Evolutionary conservation across 2,888 invertebrate genomes (phyloP).

Genomic region (Mythimna pallens): DNA sequence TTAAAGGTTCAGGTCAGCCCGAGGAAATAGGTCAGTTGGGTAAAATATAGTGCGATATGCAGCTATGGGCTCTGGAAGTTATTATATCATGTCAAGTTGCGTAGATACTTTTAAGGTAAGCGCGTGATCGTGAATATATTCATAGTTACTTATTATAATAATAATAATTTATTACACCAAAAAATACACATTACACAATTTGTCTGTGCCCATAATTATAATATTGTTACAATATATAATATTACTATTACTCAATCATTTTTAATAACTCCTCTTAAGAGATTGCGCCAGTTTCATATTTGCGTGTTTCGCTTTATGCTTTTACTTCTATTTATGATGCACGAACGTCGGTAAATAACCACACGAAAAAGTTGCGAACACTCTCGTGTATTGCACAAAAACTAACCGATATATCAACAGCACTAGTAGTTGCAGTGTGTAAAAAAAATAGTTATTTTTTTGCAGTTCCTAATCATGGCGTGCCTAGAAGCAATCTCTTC

Average conservation of each 20-base stretch:
- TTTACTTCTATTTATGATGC: constrained; percentile 8
- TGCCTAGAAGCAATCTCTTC: constrained; percentile 32
- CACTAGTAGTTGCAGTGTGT: neutral
- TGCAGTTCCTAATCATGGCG: constrained; percentile 25
- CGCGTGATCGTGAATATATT: constrained; percentile 11
- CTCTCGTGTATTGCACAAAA: constrained; percentile 14
- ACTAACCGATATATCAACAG: constrained; percentile 37
- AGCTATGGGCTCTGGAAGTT: constrained; percentile 26
- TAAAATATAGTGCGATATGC: constrained; percentile 39
- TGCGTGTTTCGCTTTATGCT: constrained; percentile 5
- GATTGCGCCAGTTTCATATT: constrained; percentile 14
- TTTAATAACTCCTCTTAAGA: constrained; percentile 28
- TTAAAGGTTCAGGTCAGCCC: constrained; percentile 45
- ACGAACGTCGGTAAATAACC: neutral
- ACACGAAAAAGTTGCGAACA: neutral
- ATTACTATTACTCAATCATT: constrained; percentile 25
- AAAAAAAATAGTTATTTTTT: constrained; percentile 10
- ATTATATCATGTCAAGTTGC: constrained; percentile 27
- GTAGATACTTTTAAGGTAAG: constrained; percentile 25
- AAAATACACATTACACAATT: no score
- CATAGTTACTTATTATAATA: constrained; percentile 8
- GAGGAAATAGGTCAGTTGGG: constrained; percentile 51
- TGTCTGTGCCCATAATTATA: no score
- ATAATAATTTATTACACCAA: no score
- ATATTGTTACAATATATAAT: no score